Evolutionary conservation across 2,113 vertebrate genomes (phyloP).

Genomic region (Ursus arctos): DNA sequence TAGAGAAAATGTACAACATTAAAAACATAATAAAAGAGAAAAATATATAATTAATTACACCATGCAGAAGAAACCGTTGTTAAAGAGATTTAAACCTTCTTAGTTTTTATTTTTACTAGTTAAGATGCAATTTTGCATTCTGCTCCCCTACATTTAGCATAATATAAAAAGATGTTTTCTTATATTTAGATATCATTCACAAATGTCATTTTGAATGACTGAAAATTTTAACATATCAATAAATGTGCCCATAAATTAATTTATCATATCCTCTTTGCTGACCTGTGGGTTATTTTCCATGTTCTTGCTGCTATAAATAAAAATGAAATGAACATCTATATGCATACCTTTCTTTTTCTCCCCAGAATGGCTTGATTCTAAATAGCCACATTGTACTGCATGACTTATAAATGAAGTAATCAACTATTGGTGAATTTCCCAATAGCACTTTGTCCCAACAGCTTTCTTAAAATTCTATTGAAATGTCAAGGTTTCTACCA

Average conservation of each 20-base stretch:
- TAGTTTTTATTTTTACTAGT: constrained; percentile 12
- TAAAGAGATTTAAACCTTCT: not conserved
- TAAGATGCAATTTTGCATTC: not conserved
- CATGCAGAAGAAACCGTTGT: not conserved
- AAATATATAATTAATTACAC: not conserved
- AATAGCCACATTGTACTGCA: not conserved
- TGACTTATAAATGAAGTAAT: not conserved
- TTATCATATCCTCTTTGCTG: not conserved
- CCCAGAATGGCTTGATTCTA: not conserved
- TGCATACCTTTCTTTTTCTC: not conserved
- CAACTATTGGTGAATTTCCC: not conserved
- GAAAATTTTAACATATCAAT: not conserved
- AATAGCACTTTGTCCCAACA: not conserved
- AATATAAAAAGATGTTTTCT: not conserved
- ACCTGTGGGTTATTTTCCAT: not conserved
- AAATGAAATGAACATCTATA: constrained; percentile 11
- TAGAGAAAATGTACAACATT: not conserved
- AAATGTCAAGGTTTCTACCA: constrained; percentile 30
- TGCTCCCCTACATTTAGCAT: not conserved
- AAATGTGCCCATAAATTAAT: not conserved
- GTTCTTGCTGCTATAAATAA: constrained; percentile 36
- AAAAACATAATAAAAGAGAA: not conserved
- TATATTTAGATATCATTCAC: constrained; percentile 6
- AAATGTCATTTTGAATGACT: not conserved
- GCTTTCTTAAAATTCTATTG: constrained; percentile 40